Conservation (phyloP, 2,113 vertebrate species). For the Mormyrus lacerda region DNA sequence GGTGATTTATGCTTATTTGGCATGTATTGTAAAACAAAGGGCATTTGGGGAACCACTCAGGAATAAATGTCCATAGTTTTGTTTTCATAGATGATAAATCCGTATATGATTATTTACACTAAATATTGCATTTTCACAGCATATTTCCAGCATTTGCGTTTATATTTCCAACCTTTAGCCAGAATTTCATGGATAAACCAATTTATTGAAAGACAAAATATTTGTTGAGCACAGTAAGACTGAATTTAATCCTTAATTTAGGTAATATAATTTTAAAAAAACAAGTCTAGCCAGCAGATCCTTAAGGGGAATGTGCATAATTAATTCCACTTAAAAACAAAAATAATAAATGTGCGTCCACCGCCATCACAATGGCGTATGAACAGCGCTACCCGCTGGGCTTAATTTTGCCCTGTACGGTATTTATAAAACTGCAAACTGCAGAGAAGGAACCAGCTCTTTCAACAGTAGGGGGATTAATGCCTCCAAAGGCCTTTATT, state of each 20-base stretch:
- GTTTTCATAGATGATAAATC: background rate
- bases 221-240: background rate
- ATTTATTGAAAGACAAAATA: background rate
- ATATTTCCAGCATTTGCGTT: background rate
- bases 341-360: slow-evolving; percentile 1
- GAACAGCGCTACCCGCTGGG: slow-evolving; percentile 2
- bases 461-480: background rate
- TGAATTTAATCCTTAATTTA: background rate
- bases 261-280: background rate
- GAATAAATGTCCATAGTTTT: background rate
- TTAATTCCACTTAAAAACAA: slow-evolving; percentile 39
- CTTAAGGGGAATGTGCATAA: slow-evolving; percentile 36
- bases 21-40: background rate
- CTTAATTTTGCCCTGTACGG: background rate
- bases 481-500: background rate
- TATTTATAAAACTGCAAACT: background rate
- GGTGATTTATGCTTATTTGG: background rate
- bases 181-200: background rate
- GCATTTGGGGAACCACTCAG: background rate
- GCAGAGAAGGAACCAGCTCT: background rate
- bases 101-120: background rate
- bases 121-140: background rate
- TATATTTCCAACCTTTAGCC: background rate
- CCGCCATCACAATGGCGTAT: background rate
- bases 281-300: background rate